These are phyloP conservation scores for Panzeria rudis DNA, from an alignment of 2,888 invertebrate species.

Conservation along the genomic window DNA sequence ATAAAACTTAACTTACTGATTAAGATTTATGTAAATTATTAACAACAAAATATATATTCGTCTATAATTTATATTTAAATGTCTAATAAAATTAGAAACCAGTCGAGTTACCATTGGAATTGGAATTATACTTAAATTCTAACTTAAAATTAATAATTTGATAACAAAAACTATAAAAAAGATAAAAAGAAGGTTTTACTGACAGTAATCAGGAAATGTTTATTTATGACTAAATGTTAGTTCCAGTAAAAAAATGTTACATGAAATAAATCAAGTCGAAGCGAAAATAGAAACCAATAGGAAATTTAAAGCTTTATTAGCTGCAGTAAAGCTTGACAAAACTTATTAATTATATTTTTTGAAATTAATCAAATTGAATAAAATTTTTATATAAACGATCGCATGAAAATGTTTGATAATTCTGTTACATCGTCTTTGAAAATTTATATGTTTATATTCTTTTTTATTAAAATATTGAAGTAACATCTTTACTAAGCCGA, in stretches of 20 bases:
- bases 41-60: constrained; percentile 27
- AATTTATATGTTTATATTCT: too few relatives aligned
- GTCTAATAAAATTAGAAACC: constrained; percentile 63
- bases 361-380: too few relatives aligned
- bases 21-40: constrained; percentile 32
- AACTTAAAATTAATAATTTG: constrained; percentile 36
- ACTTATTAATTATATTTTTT: too few relatives aligned
- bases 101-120: constrained; percentile 71
- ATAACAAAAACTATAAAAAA: constrained; percentile 35
- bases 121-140: constrained; percentile 61
- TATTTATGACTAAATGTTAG: constrained; percentile 15
- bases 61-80: constrained; percentile 35
- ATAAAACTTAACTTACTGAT: not conserved
- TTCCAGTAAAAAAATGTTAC: constrained; percentile 16
- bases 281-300: not conserved
- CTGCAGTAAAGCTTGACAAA: too few relatives aligned
- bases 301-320: constrained; percentile 4
- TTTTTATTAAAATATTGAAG: too few relatives aligned
- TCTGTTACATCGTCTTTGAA: too few relatives aligned
- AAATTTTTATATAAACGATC: too few relatives aligned
- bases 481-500: too few relatives aligned
- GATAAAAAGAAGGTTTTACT: not conserved
- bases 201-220: constrained; percentile 18
- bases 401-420: too few relatives aligned
- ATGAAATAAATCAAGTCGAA: constrained; percentile 14